Base-by-base conservation (phyloP, 2,797 vertebrate genomes). In the Liasis olivaceus region DNA sequence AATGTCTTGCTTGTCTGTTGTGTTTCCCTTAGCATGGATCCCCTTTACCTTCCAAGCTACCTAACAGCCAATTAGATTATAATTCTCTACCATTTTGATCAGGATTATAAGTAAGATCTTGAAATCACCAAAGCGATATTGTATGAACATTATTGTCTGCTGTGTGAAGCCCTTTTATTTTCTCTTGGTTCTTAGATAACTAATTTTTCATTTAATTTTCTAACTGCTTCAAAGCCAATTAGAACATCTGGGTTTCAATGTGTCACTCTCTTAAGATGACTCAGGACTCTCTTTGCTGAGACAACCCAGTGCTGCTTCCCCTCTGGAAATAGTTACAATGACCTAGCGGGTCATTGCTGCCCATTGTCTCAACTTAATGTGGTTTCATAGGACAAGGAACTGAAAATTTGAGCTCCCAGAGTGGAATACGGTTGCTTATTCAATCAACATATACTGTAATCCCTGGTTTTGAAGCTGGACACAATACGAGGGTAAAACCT, bases 1-100 rank as follows among this genome's bases (percentile, higher is more conserved):
- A 89, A 47, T 8, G 90, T 20, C 3, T 17, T 6, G 28, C 17
- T 36, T 36, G 15, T 0, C 0, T 0, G 0, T 64, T 87, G 59
- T 0, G 0, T 66, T 84, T 22, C 64, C 64, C 0, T 72, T 91
- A 31, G 13, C 15, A 72, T 5, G 0, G 51, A 47, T 7, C 31
- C 6, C 22, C 28, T 14, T 62, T 64, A 3, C 59, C 22, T 64
- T 58, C 28, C 51, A 72, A 60, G 28, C 17, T 24, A 42, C 81
- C 9, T 72, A 87, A 36, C 89, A 86, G 26, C n/a, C 13, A 89
- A 66, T 59, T 69, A 28, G 42, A 77, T 77, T 47, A 47, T 22
- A 3, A 47, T 42, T 77, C 36, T 42, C 20, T 42, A 11, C 36
- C 42, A 17, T 77, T 77, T 5, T 60, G 59, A 20, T 20, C 20